These are phyloP conservation scores for Actinia equina DNA, from an alignment of 64 coral and sea anemone genomes.

Conservation along the genomic window DNA sequence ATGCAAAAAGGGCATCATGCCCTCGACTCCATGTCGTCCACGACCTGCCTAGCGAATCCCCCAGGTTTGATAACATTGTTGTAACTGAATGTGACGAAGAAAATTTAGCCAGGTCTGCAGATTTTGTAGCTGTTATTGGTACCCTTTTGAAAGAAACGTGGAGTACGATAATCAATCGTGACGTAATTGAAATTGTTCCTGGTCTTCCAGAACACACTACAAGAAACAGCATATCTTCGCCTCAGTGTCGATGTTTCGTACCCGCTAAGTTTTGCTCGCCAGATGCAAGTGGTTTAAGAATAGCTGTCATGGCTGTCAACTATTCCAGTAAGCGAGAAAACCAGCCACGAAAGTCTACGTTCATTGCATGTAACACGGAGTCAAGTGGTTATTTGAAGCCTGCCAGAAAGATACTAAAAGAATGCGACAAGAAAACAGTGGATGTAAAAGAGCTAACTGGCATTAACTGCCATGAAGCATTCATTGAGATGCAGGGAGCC, in stretches of 20 bases:
- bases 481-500: slow-evolving; percentile 56
- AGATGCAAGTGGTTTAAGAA: not conserved
- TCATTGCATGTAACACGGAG: slow-evolving; percentile 8
- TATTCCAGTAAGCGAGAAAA: slow-evolving; percentile 1
- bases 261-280: slow-evolving; percentile 8
- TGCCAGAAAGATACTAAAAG: not conserved
- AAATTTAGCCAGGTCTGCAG: slow-evolving; percentile 37
- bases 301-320: slow-evolving; percentile 18
- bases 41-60: not conserved
- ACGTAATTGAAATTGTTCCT: slow-evolving; percentile 52
- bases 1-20: slow-evolving; percentile 31
- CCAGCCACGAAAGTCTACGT: not conserved
- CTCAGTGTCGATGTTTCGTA: slow-evolving; percentile 52
- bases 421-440: not conserved
- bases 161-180: slow-evolving; percentile 47
- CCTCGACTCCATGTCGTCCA: slow-evolving; percentile 55
- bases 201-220: slow-evolving; percentile 34
- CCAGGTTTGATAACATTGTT: not conserved
- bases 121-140: slow-evolving; percentile 53
- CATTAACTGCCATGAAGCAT: not conserved
- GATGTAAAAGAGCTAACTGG: not conserved
- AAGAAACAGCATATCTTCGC: slow-evolving; percentile 44
- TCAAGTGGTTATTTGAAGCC: not conserved
- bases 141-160: slow-evolving; percentile 43
- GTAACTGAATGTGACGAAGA: not conserved